Base-by-base conservation (phyloP, 1,140 invertebrate species). In the Conus ventricosus region DNA sequence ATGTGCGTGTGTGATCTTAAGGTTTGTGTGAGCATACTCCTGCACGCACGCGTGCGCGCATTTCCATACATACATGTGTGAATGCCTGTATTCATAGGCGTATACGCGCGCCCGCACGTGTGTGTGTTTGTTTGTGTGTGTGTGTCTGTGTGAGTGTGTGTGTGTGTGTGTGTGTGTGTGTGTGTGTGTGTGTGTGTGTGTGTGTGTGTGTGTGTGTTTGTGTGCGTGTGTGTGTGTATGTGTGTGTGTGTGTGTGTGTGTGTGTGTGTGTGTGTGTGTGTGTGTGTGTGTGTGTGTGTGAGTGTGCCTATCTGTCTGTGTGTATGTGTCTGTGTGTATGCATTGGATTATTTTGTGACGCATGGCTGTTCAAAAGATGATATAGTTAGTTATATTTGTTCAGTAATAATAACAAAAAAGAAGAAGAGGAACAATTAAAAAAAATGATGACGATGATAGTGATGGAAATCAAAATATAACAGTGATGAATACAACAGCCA, bases 181-280 rank as follows among this genome's bases (percentile, higher is more conserved):
- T 53, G 54, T 83, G 54, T 27, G 25, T 85, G 57, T 17, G 63
- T 84, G 83, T 67, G 57, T 85, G 25, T 67, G 60, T 67, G 57
- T 67, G 57, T 67, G 57, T 51, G 27, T 39, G 25, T 27, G 27
- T 17, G n/a, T 67, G 57, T 84, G 54, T 60, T 17, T 23, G 54
- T 10, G 57, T 83, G 17, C 4, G 54, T 83, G 80, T 5, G 80
- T 3, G 39, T 5, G 39, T 5, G 83, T 84, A 54, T 63, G 53
- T 20, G 53, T 84, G 83, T 63, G 54, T 84, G 27, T 84, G 15
- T 63, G n/a, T 25, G 57, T 84, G 83, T 55, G 83, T 57, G 57
- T 25, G 83, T 25, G 57, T 60, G 7, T 57, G n/a, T 60, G n/a
- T 53, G 57, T 54, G 80, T 81, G 83, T 84, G n/a, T 27, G 54